A percentile compares a stretch with the other conserved stretches of the same genome.
Evolutionary conservation across 2,797 vertebrate genomes (phyloP).

Genomic region (Rhynchotus rufescens): DNA sequence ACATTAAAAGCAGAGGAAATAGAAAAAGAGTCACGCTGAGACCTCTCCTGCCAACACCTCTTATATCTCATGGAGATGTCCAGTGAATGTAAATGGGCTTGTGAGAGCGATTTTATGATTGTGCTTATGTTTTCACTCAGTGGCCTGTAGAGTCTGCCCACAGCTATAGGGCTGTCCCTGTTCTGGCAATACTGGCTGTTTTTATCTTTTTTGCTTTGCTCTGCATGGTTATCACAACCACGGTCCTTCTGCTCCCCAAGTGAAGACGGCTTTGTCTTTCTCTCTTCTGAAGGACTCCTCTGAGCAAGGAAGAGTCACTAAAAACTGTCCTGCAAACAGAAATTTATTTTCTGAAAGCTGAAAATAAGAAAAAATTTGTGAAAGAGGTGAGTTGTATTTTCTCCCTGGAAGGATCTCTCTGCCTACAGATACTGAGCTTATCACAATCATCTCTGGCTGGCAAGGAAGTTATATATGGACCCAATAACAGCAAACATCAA

Average conservation of each 20-base stretch:
- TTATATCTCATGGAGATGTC: neutral
- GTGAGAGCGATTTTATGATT: neutral
- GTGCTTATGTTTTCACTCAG: neutral
- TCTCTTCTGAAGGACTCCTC: neutral
- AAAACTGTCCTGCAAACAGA: neutral
- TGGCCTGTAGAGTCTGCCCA: neutral
- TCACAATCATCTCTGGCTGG: conserved; percentile 29
- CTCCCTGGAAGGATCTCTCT: neutral
- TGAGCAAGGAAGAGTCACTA: neutral
- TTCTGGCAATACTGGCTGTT: neutral
- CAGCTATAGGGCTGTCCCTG: neutral
- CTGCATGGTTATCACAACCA: neutral
- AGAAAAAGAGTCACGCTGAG: neutral
- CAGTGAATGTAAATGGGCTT: neutral
- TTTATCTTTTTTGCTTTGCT: neutral
- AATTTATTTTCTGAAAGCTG: conserved; percentile 3
- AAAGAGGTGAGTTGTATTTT: conserved; percentile 1
- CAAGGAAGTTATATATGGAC: conserved; percentile 32
- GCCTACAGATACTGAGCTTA: neutral
- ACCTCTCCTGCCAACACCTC: neutral
- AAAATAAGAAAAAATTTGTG: neutral
- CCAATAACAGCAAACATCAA: conserved; percentile 48
- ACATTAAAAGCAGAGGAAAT: neutral
- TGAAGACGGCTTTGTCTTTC: neutral
- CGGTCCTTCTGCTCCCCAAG: neutral